Percentiles rank a stretch among this genome's conserved stretches.
phyloP scores from a whole-genome alignment of 2,888 invertebrate species.

The Noctua comes region DNA sequence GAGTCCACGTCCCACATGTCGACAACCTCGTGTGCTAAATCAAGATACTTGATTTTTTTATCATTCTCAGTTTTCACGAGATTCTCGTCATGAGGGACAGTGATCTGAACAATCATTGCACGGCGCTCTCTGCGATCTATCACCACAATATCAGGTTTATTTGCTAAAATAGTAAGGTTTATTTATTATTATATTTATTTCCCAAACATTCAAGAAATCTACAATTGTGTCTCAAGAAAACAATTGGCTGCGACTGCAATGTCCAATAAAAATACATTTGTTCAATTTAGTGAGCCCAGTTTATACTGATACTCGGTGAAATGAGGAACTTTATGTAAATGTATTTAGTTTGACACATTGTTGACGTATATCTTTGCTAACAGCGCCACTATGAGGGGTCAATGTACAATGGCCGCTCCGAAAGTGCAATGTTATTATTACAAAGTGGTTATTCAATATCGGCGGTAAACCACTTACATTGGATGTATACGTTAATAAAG shows the following conservation, averaged over 20 bases:
- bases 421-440: conserved; percentile 36
- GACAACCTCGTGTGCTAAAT: no score
- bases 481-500: conserved; percentile 28
- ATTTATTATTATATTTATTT: background rate
- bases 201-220: background rate
- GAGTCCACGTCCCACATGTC: no score
- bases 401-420: conserved; percentile 6
- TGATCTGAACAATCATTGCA: no score
- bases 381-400: conserved; percentile 1
- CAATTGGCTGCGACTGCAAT: conserved; percentile 11
- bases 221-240: background rate
- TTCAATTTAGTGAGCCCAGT: conserved; percentile 21
- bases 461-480: conserved; percentile 11
- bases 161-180: no score
- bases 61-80: no score
- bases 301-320: background rate
- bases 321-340: background rate
- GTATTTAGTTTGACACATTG: conserved; percentile 10
- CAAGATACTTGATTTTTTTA: no score
- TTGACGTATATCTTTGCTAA: background rate
- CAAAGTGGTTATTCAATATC: conserved; percentile 55
- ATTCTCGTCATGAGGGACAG: no score
- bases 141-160: no score
- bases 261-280: conserved; percentile 32
- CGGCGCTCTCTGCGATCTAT: no score